Conservation (phyloP, 2,888 invertebrate species). For the Lymantria monacha region DNA sequence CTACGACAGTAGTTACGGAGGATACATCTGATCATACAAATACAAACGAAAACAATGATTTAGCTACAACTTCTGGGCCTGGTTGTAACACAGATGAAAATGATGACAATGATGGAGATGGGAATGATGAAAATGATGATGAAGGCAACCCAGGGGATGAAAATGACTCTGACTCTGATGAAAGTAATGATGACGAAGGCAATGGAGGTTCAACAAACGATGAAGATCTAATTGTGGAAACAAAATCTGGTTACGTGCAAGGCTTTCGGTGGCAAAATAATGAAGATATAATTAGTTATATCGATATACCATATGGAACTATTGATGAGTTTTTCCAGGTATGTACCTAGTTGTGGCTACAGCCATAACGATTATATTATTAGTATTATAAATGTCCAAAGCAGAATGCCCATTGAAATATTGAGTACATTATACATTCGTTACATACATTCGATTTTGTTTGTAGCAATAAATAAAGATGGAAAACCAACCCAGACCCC, state of each 20-base stretch:
- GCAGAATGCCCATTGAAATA: too few species aligned
- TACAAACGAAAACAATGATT: not conserved
- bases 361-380: slow-evolving; percentile 30
- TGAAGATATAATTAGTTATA: slow-evolving; percentile 42
- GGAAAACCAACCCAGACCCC: too few species aligned
- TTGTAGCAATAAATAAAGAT: too few species aligned
- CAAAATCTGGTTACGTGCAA: slow-evolving; percentile 47
- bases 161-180: not conserved
- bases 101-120: not conserved
- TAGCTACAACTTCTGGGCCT: not conserved
- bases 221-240: slow-evolving; percentile 26
- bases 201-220: not conserved
- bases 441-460: too few species aligned
- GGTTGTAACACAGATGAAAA: not conserved
- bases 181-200: not conserved
- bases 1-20: not conserved
- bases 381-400: too few species aligned
- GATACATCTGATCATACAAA: not conserved
- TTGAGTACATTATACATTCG: too few species aligned
- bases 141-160: not conserved
- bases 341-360: slow-evolving; percentile 40
- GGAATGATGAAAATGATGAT: not conserved
- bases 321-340: slow-evolving; percentile 49
- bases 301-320: slow-evolving; percentile 62
- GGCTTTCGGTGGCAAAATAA: slow-evolving; percentile 39